phyloP scores from a whole-genome alignment of 2,888 invertebrate genomes.

The Gibbula magus region DNA sequence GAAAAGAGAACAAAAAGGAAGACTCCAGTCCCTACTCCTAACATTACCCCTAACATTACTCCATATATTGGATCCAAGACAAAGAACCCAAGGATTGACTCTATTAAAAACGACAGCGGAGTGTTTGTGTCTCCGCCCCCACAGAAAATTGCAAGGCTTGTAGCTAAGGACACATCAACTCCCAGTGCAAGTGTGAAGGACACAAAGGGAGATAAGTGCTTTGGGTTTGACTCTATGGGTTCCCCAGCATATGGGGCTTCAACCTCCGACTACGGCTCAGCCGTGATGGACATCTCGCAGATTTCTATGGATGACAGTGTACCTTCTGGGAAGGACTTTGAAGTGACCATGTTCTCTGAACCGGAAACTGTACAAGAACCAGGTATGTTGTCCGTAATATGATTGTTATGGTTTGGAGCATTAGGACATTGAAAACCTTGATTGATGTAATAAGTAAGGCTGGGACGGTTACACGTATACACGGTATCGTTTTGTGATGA shows the following conservation, averaged over 20 bases:
- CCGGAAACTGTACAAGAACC: neutral
- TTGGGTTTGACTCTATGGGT: slow-evolving; percentile 17
- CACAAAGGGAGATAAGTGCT: slow-evolving; percentile 1
- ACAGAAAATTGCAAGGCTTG: slow-evolving; percentile 5
- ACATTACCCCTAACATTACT: slow-evolving; percentile 10
- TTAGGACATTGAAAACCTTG: neutral
- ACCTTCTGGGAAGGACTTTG: neutral
- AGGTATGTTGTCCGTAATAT: neutral
- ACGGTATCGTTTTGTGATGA: too few relatives aligned
- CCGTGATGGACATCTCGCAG: slow-evolving; percentile 19
- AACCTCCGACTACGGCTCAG: slow-evolving; percentile 32
- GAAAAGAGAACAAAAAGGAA: neutral
- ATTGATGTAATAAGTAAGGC: too few relatives aligned
- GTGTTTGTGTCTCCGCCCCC: slow-evolving; percentile 30
- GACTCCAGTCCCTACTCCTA: neutral
- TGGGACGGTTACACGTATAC: too few relatives aligned
- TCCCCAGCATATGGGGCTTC: slow-evolving; percentile 19
- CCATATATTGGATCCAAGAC: neutral
- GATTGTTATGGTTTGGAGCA: too few relatives aligned
- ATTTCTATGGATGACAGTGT: slow-evolving; percentile 10
- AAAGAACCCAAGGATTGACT: neutral
- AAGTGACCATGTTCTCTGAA: slow-evolving; percentile 1
- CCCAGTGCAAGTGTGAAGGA: slow-evolving; percentile 10
- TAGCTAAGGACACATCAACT: slow-evolving; percentile 27
- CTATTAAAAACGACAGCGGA: slow-evolving; percentile 26